Evolutionary conservation across 2,113 vertebrate genomes (phyloP), one percentile per base, ranked within the genome.

Genomic region (Sceloporus tristichus): DNA sequence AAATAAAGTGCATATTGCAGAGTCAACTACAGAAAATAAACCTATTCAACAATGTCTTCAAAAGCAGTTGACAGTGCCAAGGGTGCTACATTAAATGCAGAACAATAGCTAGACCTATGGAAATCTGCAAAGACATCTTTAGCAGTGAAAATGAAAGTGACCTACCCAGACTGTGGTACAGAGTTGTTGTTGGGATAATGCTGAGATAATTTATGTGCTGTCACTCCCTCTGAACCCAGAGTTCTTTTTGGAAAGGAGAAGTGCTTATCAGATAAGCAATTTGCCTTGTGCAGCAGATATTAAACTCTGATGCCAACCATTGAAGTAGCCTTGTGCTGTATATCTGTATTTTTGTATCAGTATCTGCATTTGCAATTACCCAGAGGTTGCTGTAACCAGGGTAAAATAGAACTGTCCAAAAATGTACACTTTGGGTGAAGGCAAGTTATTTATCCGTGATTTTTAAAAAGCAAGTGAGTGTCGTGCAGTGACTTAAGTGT

Each of bases 241-340:
- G 9, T 25, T 59, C 23, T 82, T 75, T 82, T 34, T 16, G 79
- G 56, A 34, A 82, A 87, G 27, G 6, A 48, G 25, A 38, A 40
- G 3, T 74, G 27, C 16, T 56, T 21, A 81, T 65, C 54, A 81
- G 71, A 74, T 75, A 82, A 82, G 27, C 27, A 23, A 10, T 29
- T 86, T 53, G 40, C 42, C 78, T 86, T 54, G 13, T 68, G 7
- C 53, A 79, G 59, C 85, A 79, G 54, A 62, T 77, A 65, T 48
- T 75, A 59, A 79, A 80, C 71, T 25, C 48, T 56, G 25, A 80
- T 73, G 9, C n/a, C 79, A 38, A 70, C 19, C 56, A 71, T 34
- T 40, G 76, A 79, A 86, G 21, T 53, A 78, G 27, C 42, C 56
- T 42, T 79, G n/a, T 71, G 9, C 68, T 79, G 8, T 27, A 14